Base-by-base conservation (phyloP, 1,140 invertebrate genomes). In the Lerema accius region DNA sequence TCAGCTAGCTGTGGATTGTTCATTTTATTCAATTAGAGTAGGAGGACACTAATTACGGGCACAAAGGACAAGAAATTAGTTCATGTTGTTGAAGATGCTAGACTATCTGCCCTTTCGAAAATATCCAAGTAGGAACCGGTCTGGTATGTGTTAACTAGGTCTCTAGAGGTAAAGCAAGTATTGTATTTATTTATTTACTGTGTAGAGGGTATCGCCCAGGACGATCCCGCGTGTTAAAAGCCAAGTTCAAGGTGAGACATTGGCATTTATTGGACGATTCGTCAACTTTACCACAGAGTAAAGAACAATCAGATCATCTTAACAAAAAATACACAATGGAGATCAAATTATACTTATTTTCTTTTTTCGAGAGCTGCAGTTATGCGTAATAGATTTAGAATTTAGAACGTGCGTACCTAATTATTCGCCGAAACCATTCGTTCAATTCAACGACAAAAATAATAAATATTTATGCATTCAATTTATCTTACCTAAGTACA, bases 191-290 rank as follows among this genome's bases (percentile, higher is more conserved):
- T 32, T 82, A 63, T 78, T 76, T 80, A 66, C 67, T 71, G 59
- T 63, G 64, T 45, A 48, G 51, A 63, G 75, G 74, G 73, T 71
- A 66, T 69, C 68, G 72, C 69, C 72, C 72, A 65, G 76, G 64
- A 76, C 71, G 77, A 80, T 80, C 82, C 71, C 75, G 81, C 79
- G 72, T 76, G 71, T 63, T 80, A 63, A 65, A 77, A 76, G 72
- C 55, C 75, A 87, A 84, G 87, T 87, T 90, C 87, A 90, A 90
- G 87, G 87, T 69, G 75, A 80, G 72, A 51, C 87, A 73, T 87
- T 90, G 84, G 75, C 84, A 90, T 90, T 90, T 87, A 80, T 79
- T 76, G 69, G 74, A 67, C 72, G 80, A 90, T 88, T 81, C 84
- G 84, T 90, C 87, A 88, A 82, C 75, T 70, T 63, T 50, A 37